These are phyloP conservation scores for Noctua comes DNA, from an alignment of 2,888 invertebrate genomes.

Conservation along the genomic window DNA sequence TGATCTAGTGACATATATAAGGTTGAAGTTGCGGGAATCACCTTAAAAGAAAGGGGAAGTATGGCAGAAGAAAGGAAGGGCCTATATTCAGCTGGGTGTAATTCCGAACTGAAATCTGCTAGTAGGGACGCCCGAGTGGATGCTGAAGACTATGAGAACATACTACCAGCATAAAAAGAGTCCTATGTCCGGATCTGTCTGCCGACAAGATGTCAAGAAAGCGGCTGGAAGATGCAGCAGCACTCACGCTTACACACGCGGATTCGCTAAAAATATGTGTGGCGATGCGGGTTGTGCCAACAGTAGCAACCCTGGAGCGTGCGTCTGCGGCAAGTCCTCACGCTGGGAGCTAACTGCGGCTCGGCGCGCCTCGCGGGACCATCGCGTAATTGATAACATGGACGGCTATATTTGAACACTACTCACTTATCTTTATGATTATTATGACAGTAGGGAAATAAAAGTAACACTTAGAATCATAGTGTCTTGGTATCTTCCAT, in stretches of 20 bases:
- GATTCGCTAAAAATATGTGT: background rate
- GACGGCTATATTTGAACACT: constrained; percentile 8
- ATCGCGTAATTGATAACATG: constrained; percentile 34
- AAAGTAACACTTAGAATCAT: background rate
- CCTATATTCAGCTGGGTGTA: background rate
- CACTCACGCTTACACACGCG: background rate
- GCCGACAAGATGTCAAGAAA: background rate
- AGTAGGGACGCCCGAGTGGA: background rate
- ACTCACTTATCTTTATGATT: too few species aligned
- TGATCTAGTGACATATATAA: background rate
- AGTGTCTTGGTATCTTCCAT: background rate
- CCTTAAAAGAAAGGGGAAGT: background rate
- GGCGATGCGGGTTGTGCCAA: background rate
- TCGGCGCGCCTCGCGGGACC: constrained; percentile 15
- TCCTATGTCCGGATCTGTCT: background rate
- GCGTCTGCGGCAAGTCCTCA: constrained; percentile 13
- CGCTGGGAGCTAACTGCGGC: constrained; percentile 5
- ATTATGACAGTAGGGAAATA: background rate
- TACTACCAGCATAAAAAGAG: background rate
- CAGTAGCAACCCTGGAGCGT: constrained; percentile 11
- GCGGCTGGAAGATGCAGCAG: background rate
- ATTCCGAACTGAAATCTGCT: background rate
- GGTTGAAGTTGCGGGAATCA: background rate
- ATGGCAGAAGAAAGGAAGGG: background rate
- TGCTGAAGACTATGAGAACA: background rate